Percentiles rank a stretch among this genome's conserved stretches.
phyloP scores from a whole-genome alignment of 2,797 vertebrate genomes.

The Acipenser oxyrinchus region DNA sequence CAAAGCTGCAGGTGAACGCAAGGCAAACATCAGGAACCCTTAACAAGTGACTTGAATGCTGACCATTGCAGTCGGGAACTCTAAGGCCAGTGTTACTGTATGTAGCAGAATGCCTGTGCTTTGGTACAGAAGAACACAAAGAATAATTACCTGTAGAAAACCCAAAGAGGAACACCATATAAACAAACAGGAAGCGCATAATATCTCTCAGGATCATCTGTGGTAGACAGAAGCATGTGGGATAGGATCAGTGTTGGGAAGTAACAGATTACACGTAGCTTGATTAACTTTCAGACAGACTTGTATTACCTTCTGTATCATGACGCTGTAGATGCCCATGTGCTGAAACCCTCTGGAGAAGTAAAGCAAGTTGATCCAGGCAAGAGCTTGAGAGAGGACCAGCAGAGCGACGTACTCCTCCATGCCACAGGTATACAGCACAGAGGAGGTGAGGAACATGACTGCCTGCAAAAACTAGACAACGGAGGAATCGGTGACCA shows the following conservation, averaged over 20 bases:
- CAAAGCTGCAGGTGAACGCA: constrained; percentile 56
- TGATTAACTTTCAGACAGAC: not conserved
- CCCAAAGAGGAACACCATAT: constrained; percentile 83
- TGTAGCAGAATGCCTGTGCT: too few relatives aligned
- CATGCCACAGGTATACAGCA: constrained; percentile 42
- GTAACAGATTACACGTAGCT: too few relatives aligned
- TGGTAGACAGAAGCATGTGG: constrained; percentile 28
- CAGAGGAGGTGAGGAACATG: constrained; percentile 53
- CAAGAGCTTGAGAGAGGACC: constrained; percentile 75
- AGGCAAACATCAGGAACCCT: not conserved
- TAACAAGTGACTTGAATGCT: too few relatives aligned
- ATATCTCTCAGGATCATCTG: constrained; percentile 87
- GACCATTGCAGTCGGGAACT: too few relatives aligned
- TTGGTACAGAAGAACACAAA: too few relatives aligned
- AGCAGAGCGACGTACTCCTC: constrained; percentile 65
- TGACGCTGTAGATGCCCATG: constrained; percentile 89
- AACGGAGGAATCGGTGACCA: not conserved
- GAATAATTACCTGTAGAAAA: constrained; percentile 79
- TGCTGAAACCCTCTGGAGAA: constrained; percentile 72
- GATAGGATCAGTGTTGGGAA: not conserved
- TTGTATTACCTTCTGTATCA: constrained; percentile 83
- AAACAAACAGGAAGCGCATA: constrained; percentile 81
- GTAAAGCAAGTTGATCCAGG: constrained; percentile 86
- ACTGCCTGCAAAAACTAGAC: constrained; percentile 66
- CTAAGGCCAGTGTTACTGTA: too few relatives aligned